These are phyloP conservation scores for Calypte anna DNA, from an alignment of 2,113 vertebrate species.

Conservation along the genomic window DNA sequence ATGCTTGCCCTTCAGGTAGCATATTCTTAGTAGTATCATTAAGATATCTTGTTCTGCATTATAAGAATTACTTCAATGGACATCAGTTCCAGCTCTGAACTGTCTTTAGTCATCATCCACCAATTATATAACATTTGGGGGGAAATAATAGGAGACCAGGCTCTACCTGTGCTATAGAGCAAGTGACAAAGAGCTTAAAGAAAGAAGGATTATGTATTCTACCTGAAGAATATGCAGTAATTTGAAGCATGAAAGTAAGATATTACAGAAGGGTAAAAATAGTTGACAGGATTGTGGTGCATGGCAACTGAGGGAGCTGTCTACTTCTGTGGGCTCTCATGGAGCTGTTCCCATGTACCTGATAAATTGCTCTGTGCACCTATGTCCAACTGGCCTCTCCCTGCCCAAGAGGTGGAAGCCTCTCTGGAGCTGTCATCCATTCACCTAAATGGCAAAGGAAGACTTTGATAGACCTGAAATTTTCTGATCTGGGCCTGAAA, in stretches of 20 bases:
- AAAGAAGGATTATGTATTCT: neutral
- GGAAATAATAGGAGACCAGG: neutral
- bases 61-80: neutral
- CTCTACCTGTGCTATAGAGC: constrained; percentile 31
- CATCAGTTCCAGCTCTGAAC: neutral
- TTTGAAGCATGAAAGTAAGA: neutral
- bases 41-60: neutral
- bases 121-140: neutral
- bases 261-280: neutral
- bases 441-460: neutral
- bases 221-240: constrained; percentile 4
- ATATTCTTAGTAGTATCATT: neutral
- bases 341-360: neutral
- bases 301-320: neutral
- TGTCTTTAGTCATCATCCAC: neutral
- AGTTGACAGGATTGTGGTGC: fast-evolving
- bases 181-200: constrained; percentile 42
- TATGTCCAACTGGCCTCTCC: neutral
- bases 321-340: neutral
- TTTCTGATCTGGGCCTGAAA: neutral
- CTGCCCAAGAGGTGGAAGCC: neutral
- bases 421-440: neutral
- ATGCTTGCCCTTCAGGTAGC: neutral
- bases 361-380: fast-evolving
- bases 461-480: neutral